These are phyloP conservation scores for Orthonychiurus folsomi DNA, from an alignment of 2,888 invertebrate species.

Conservation along the genomic window DNA sequence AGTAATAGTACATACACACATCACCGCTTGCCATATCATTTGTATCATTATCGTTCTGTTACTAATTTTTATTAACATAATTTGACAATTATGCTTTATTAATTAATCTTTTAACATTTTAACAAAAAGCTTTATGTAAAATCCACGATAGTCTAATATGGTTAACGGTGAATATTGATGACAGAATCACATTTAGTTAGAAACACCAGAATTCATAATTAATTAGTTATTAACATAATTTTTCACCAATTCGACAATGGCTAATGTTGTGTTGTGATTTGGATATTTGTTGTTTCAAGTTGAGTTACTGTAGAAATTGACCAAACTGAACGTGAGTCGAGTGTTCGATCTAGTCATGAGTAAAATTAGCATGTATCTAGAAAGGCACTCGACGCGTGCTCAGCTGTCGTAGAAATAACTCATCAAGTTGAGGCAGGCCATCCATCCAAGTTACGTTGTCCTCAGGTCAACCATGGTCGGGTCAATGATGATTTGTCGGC, in stretches of 20 bases:
- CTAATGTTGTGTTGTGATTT: neutral
- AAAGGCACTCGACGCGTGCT: conserved; percentile 40
- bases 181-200: too few relatives aligned
- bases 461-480: neutral
- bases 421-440: conserved; percentile 5
- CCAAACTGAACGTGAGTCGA: conserved; percentile 39
- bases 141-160: too few relatives aligned
- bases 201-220: too few relatives aligned
- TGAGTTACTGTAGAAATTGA: conserved; percentile 5
- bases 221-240: neutral
- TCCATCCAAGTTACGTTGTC: too few relatives aligned
- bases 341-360: conserved; percentile 41
- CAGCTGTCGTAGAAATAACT: conserved; percentile 14
- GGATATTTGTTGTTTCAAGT: neutral
- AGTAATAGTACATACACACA: too few relatives aligned
- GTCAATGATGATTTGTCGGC: conserved; percentile 24
- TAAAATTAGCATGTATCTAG: conserved; percentile 31
- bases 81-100: too few relatives aligned
- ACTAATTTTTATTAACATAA: too few relatives aligned
- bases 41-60: too few relatives aligned
- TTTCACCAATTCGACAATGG: neutral
- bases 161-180: too few relatives aligned
- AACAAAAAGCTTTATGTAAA: too few relatives aligned
- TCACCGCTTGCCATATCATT: too few relatives aligned
- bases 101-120: too few relatives aligned